Percentiles rank a stretch among this genome's conserved stretches.
phyloP scores from a whole-genome alignment of 2,888 invertebrate genomes.

The Quadroppia sp. region DNA sequence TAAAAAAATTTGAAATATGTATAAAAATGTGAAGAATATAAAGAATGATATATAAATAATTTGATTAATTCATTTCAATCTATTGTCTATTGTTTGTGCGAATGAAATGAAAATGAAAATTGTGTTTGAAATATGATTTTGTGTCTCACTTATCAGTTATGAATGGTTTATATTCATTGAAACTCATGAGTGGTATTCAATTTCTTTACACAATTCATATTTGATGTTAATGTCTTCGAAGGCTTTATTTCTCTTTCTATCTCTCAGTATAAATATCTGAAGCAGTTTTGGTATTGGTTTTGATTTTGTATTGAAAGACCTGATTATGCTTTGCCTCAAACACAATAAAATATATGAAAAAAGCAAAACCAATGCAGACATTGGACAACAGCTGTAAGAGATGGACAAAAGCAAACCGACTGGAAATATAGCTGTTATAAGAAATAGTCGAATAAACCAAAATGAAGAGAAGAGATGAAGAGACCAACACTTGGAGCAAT shows the following conservation, averaged over 20 bases:
- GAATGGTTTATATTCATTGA: constrained; percentile 32
- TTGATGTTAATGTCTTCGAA: constrained; percentile 26
- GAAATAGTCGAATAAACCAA: constrained; percentile 17
- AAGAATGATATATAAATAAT: too few species aligned
- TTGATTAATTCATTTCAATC: too few species aligned
- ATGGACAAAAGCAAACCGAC: constrained; percentile 36
- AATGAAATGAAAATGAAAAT: constrained; percentile 11
- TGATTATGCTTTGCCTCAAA: constrained; percentile 28
- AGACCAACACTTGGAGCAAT: background rate
- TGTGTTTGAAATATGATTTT: too few species aligned
- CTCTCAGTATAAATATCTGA: background rate
- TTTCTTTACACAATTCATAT: constrained; percentile 31
- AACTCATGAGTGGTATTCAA: constrained; percentile 18
- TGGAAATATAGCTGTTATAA: background rate
- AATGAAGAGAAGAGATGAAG: background rate
- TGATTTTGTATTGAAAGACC: constrained; percentile 33
- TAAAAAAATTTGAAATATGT: too few species aligned
- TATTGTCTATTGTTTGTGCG: background rate
- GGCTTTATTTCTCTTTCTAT: background rate
- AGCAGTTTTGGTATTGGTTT: constrained; percentile 21
- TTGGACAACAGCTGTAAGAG: constrained; percentile 26
- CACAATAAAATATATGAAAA: constrained; percentile 28
- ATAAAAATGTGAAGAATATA: too few species aligned
- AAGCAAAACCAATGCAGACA: constrained; percentile 32
- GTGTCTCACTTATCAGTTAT: background rate